phyloP scores from a whole-genome alignment of 1,140 invertebrate species.

The Ceratoteleas bidentatus region DNA sequence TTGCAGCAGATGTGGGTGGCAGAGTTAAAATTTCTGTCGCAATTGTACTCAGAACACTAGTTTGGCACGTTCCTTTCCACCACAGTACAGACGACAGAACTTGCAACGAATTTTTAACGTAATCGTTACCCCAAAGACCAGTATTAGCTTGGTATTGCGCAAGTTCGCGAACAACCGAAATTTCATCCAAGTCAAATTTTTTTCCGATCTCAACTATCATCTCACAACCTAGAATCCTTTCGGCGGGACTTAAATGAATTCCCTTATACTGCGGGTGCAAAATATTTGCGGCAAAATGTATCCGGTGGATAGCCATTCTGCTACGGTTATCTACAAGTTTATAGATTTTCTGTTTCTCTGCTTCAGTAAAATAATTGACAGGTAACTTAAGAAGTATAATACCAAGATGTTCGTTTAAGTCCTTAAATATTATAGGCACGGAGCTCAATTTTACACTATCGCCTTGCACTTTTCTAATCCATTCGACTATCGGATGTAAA shows the following conservation, averaged over 20 bases:
- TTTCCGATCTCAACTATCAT: conserved; percentile 27
- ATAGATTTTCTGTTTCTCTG: conserved; percentile 1
- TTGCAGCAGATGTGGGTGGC: conserved; percentile 43
- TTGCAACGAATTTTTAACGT: conserved; percentile 30
- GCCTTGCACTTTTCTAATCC: conserved; percentile 12
- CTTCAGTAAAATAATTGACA: conserved; percentile 7
- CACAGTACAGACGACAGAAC: conserved; percentile 23
- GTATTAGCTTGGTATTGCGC: conserved; percentile 24
- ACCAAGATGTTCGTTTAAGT: conserved; percentile 12
- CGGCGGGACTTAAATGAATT: conserved; percentile 9
- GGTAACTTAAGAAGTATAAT: conserved; percentile 3
- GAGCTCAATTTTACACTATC: conserved; percentile 23
- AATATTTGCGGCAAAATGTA: conserved; percentile 52
- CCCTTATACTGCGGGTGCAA: conserved; percentile 45
- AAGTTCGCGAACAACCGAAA: conserved; percentile 29
- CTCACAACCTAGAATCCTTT: conserved; percentile 24
- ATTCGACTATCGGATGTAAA: conserved; percentile 22
- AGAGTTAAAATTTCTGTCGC: conserved; percentile 40
- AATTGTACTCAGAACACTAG: conserved; percentile 20
- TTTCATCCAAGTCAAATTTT: conserved; percentile 36
- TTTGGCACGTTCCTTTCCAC: conserved; percentile 49
- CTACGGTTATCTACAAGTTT: conserved; percentile 6
- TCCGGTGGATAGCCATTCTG: conserved; percentile 16
- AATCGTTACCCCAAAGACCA: conserved; percentile 36
- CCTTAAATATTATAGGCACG: conserved; percentile 38